A percentile compares a stretch with the other conserved stretches of the same genome.
Conservation (phyloP, 2,888 invertebrate species). For the Colostygia pectinataria region DNA sequence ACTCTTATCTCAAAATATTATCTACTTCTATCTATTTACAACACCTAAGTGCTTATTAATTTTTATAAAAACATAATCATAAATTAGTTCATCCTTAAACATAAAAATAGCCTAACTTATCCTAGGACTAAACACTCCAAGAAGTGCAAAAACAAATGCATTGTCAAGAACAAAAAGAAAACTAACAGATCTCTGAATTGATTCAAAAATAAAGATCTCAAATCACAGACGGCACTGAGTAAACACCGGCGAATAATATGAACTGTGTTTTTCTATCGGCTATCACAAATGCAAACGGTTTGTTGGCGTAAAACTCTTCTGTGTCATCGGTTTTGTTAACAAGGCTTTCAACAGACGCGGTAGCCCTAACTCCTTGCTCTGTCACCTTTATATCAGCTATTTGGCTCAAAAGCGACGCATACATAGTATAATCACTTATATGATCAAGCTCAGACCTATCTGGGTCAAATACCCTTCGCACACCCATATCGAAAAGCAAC, state of each 20-base stretch:
- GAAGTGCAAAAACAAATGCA: slow-evolving; percentile 6
- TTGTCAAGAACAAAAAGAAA: not conserved
- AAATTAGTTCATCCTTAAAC: no score
- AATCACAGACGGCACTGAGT: slow-evolving; percentile 48
- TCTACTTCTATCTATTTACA: no score
- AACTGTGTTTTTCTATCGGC: slow-evolving; percentile 58
- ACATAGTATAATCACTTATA: slow-evolving; percentile 54
- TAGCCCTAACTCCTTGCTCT: slow-evolving; percentile 52
- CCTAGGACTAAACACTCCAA: slow-evolving; percentile 6
- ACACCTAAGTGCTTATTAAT: no score
- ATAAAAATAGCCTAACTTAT: not conserved
- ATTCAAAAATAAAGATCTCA: slow-evolving; percentile 25
- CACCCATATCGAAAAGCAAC: slow-evolving; percentile 62
- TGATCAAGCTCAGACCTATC: slow-evolving; percentile 49
- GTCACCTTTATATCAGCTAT: slow-evolving; percentile 53
- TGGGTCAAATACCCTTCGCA: slow-evolving; percentile 58
- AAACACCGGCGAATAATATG: slow-evolving; percentile 62
- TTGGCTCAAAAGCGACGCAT: slow-evolving; percentile 60
- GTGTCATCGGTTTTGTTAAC: slow-evolving; percentile 29
- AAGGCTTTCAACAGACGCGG: slow-evolving; percentile 37
- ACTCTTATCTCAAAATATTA: no score
- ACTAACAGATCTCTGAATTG: slow-evolving; percentile 3
- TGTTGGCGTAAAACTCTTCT: slow-evolving; percentile 50
- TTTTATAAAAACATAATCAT: no score
- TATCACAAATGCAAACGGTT: slow-evolving; percentile 59